Evolutionary conservation across 2,113 vertebrate genomes (phyloP).

Genomic region (Ameiurus melas): DNA sequence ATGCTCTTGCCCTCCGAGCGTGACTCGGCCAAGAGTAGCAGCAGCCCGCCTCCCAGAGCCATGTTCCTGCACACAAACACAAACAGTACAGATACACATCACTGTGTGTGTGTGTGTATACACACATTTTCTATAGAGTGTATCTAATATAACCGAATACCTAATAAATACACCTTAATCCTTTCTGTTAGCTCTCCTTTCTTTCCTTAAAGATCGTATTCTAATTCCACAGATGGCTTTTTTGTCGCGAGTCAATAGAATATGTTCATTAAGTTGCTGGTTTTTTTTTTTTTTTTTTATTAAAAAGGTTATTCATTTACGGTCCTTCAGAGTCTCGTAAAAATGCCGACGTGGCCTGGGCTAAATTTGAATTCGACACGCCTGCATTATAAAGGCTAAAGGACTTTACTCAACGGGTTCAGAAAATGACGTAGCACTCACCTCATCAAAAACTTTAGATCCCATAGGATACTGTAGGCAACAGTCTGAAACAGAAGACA

Average conservation of each 20-base stretch:
- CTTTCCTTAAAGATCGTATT: neutral
- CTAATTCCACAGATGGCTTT: too few relatives aligned
- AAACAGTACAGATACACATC: neutral
- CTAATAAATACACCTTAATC: neutral
- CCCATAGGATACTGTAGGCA: slow-evolving; percentile 98
- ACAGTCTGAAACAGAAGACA: slow-evolving; percentile 79
- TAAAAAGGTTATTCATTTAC: too few relatives aligned
- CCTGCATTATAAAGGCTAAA: neutral
- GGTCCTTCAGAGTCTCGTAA: neutral
- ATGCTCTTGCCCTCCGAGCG: slow-evolving; percentile 97
- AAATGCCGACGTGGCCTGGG: neutral
- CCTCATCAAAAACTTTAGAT: slow-evolving; percentile 98
- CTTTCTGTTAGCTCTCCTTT: neutral
- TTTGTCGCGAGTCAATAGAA: neutral
- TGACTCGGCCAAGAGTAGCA: slow-evolving; percentile 92
- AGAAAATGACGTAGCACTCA: slow-evolving; percentile 62
- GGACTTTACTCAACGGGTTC: neutral
- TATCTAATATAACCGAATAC: neutral
- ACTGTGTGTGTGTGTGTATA: neutral
- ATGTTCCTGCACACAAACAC: slow-evolving; percentile 81
- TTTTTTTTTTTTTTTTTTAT: too few relatives aligned
- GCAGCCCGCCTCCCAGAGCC: slow-evolving; percentile 90
- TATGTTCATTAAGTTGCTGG: too few relatives aligned
- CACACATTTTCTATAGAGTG: neutral
- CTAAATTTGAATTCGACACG: neutral